A percentile compares a stretch with the other conserved stretches of the same genome.
phyloP scores from a whole-genome alignment of 2,888 invertebrate species.

The Drosophila austrosaltans region DNA sequence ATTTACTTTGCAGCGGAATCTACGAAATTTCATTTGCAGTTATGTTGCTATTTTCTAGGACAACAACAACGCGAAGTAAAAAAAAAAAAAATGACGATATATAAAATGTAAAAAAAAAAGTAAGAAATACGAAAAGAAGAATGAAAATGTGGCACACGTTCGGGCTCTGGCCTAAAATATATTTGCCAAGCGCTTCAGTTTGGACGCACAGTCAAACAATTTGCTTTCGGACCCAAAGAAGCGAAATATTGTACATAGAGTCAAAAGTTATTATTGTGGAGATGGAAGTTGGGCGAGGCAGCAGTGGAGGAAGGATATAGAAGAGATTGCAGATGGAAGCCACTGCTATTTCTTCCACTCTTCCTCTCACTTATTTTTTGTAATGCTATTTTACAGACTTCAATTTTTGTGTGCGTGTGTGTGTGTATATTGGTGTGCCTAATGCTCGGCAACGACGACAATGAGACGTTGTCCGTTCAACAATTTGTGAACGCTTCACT shows the following conservation, averaged over 20 bases:
- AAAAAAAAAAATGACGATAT: constrained; percentile 13
- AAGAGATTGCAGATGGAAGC: not conserved
- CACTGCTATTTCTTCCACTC: not conserved
- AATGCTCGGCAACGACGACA: constrained; percentile 42
- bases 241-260: constrained; percentile 53
- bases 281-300: not conserved
- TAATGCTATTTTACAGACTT: constrained; percentile 51
- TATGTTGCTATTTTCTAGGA: constrained; percentile 69
- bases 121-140: constrained; percentile 12
- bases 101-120: not conserved
- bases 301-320: not conserved
- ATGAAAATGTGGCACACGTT: constrained; percentile 44
- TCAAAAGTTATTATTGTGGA: constrained; percentile 54
- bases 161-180: constrained; percentile 61
- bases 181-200: constrained; percentile 71
- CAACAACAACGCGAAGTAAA: constrained; percentile 15
- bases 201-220: constrained; percentile 71
- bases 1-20: constrained; percentile 75
- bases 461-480: constrained; percentile 32
- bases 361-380: constrained; percentile 24
- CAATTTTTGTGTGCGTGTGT: constrained; percentile 26
- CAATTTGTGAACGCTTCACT: constrained; percentile 61
- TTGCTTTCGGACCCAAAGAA: constrained; percentile 52
- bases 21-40: constrained; percentile 77
- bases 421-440: constrained; percentile 36